These are phyloP conservation scores for Agrenia bidenticulata DNA, from an alignment of 2,888 invertebrate genomes.

Conservation along the genomic window DNA sequence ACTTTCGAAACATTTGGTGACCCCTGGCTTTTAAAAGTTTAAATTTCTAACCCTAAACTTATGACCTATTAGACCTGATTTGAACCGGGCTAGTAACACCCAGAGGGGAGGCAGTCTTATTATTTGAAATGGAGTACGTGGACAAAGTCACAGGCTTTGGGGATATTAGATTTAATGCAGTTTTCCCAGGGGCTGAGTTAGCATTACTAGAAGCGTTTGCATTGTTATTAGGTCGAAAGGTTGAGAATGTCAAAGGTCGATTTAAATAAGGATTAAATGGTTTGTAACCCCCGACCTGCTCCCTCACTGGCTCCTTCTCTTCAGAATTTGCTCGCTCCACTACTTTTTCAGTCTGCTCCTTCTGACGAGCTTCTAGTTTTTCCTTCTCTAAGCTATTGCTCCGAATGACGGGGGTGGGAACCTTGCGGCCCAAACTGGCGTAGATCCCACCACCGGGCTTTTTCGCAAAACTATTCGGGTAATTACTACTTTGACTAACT, in stretches of 20 bases:
- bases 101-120: slow-evolving; percentile 21
- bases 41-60: too few species aligned
- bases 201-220: background rate
- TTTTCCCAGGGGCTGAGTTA: background rate
- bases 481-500: slow-evolving; percentile 9
- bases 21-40: too few species aligned
- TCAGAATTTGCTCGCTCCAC: slow-evolving; percentile 11
- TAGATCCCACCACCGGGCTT: slow-evolving; percentile 39
- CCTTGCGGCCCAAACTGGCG: slow-evolving; percentile 44
- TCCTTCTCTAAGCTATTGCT: slow-evolving; percentile 34
- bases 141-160: slow-evolving; percentile 12
- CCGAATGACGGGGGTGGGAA: slow-evolving; percentile 35
- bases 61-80: slow-evolving; percentile 25
- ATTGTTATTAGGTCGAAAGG: slow-evolving; percentile 43
- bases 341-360: slow-evolving; percentile 18
- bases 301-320: background rate
- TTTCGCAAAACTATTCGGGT: slow-evolving; percentile 16
- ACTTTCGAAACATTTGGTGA: too few species aligned
- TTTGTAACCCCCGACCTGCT: slow-evolving; percentile 44
- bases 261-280: slow-evolving; percentile 52
- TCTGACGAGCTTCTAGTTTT: slow-evolving; percentile 18
- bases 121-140: slow-evolving; percentile 28
- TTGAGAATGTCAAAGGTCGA: slow-evolving; percentile 50
- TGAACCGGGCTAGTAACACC: slow-evolving; percentile 44
- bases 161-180: slow-evolving; percentile 19